Base-by-base conservation (phyloP, 2,888 invertebrate species). In the Nezara viridula region DNA sequence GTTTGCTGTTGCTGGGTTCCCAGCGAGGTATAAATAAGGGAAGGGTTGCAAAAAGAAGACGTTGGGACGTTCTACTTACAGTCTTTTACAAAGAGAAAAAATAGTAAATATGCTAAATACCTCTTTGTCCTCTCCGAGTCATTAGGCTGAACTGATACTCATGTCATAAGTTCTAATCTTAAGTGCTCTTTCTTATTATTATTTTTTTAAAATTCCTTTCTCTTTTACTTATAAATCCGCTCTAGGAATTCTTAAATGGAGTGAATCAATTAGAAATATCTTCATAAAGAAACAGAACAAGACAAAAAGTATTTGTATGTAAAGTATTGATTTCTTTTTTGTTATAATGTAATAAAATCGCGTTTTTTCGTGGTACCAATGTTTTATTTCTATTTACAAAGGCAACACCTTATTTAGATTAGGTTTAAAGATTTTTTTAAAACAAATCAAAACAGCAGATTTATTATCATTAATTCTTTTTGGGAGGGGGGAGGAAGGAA, bases 101-200 rank as follows among this genome's bases (percentile, higher is more conserved):
- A 60, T 60, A 60, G 60, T 60, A 60, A 60, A 60, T 60, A 60
- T 60, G 60, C 60, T 60, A 60, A 60, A 60, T 60, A 60, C 60
- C 27, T 60, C 60, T 60, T 60, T 60, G 60, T 60, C 60, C 60
- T 14, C 60, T 16, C 5, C 60, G 60, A 60, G 60, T 60, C 60
- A 60, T 60, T 60, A 60, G 27, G 27, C 60, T 60, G 27, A 32
- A 16, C 60, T 60, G 60, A 60, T 60, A 60, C 60, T 60, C 32
- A 32, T 60, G 60, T 60, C 60, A 60, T 60, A 60, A 60, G 60
- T 60, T 60, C 60, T 60, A 60, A 60, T 60, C 60, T 60, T 60
- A 60, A 60, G 60, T 60, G 60, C 60, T 60, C 60, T 27, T 60
- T 60, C 60, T 60, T 60, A 27, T 60, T 60, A 16, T 32, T n/a